Conservation (phyloP, 2,113 vertebrate species). For the Axis porcinus region DNA sequence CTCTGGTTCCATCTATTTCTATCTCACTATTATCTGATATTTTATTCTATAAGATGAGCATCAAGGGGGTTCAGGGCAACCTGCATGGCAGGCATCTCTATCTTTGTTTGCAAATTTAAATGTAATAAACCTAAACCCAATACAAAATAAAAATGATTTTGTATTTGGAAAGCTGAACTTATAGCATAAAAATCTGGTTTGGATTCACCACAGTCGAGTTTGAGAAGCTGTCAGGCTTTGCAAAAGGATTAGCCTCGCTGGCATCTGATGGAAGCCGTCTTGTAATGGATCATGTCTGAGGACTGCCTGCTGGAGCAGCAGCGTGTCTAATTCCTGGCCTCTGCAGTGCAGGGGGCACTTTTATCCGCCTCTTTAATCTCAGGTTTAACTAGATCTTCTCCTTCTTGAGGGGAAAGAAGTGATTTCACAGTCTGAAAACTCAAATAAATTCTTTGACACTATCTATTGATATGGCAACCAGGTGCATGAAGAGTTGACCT, state of each 20-base stretch:
- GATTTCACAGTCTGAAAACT: slow-evolving; percentile 50
- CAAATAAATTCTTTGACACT: slow-evolving; percentile 27
- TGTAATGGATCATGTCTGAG: slow-evolving; percentile 16
- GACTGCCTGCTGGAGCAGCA: not conserved
- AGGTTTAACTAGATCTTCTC: slow-evolving; percentile 42
- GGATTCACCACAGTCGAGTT: not conserved
- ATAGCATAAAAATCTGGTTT: slow-evolving; percentile 39
- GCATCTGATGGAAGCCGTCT: not conserved
- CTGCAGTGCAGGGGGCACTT: not conserved
- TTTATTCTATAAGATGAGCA: not conserved
- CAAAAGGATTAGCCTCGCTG: slow-evolving; percentile 53
- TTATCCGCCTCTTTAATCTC: slow-evolving; percentile 51
- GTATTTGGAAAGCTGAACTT: slow-evolving; percentile 21
- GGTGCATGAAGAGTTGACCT: not conserved
- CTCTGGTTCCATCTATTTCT: not conserved
- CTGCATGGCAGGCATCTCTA: not conserved
- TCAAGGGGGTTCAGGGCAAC: not conserved
- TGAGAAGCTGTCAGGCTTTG: slow-evolving; percentile 37
- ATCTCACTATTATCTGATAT: not conserved
- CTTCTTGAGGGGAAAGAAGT: slow-evolving; percentile 12
- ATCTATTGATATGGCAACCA: slow-evolving; percentile 38
- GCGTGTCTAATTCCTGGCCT: slow-evolving; percentile 48
- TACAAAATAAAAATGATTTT: slow-evolving; percentile 23
- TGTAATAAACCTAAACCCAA: not conserved
- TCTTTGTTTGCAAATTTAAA: slow-evolving; percentile 17